phyloP scores from a whole-genome alignment of 2,797 vertebrate species.

The Falco peregrinus region DNA sequence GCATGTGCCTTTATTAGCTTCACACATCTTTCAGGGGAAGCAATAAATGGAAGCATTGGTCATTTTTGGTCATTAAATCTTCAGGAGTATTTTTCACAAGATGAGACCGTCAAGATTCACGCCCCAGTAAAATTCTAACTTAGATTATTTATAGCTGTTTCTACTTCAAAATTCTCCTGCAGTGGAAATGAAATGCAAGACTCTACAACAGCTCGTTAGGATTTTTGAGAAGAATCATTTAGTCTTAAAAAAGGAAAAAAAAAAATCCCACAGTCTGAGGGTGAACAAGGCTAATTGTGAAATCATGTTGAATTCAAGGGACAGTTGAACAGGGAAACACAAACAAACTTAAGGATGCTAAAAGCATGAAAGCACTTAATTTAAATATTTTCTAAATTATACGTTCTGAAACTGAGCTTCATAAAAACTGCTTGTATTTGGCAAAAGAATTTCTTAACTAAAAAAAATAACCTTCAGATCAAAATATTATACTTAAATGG shows the following conservation, averaged over 20 bases:
- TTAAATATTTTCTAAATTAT: neutral
- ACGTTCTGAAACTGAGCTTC: neutral
- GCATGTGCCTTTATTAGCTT: neutral
- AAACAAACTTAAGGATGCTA: neutral
- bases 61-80: neutral
- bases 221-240: neutral
- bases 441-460: neutral
- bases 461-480: neutral
- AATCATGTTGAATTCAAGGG: constrained; percentile 8
- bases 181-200: neutral
- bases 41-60: neutral
- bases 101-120: neutral
- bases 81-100: neutral
- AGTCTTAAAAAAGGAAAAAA: neutral
- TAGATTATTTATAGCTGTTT: neutral
- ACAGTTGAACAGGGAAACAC: neutral
- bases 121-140: neutral
- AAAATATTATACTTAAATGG: neutral
- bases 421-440: neutral
- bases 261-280: neutral
- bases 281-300: constrained; percentile 18
- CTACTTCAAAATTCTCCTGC: neutral
- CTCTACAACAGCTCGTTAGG: neutral
- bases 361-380: neutral
- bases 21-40: neutral